Evolutionary conservation across 2,797 vertebrate genomes (phyloP).

Genomic region (Astyanax mexicanus): DNA sequence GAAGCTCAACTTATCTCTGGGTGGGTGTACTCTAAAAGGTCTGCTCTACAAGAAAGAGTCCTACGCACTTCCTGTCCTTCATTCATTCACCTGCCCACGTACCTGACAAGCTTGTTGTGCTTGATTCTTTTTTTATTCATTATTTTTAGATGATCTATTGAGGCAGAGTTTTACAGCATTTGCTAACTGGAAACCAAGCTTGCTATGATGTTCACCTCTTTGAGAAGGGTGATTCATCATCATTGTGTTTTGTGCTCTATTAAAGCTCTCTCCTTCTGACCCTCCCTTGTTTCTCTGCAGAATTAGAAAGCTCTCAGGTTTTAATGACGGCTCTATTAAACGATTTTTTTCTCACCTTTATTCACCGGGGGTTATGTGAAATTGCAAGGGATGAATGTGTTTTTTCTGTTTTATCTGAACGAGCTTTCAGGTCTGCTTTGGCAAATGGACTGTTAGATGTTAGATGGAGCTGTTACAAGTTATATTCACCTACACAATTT

Average conservation of each 20-base stretch:
- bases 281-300: slow-evolving; percentile 29
- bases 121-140: slow-evolving; percentile 2
- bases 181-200: background rate
- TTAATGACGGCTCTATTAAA: slow-evolving; percentile 61
- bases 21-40: slow-evolving; percentile 42
- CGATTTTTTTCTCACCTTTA: slow-evolving; percentile 19
- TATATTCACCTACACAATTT: slow-evolving; percentile 1
- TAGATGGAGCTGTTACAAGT: background rate
- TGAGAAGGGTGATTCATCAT: slow-evolving; percentile 68
- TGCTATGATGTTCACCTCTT: background rate
- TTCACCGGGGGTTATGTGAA: slow-evolving; percentile 11
- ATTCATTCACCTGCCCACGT: background rate
- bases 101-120: background rate
- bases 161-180: background rate
- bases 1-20: slow-evolving; percentile 47
- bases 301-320: slow-evolving; percentile 58
- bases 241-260: slow-evolving; percentile 22
- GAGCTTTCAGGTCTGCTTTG: slow-evolving; percentile 9
- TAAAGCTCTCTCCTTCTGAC: slow-evolving; percentile 35
- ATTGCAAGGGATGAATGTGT: background rate
- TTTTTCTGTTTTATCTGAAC: background rate
- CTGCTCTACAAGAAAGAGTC: slow-evolving; percentile 18
- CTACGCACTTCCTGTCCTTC: background rate
- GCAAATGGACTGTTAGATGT: slow-evolving; percentile 9
- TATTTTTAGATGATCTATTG: background rate